Conservation (phyloP, 2,888 invertebrate species). For the Bombylius major region DNA sequence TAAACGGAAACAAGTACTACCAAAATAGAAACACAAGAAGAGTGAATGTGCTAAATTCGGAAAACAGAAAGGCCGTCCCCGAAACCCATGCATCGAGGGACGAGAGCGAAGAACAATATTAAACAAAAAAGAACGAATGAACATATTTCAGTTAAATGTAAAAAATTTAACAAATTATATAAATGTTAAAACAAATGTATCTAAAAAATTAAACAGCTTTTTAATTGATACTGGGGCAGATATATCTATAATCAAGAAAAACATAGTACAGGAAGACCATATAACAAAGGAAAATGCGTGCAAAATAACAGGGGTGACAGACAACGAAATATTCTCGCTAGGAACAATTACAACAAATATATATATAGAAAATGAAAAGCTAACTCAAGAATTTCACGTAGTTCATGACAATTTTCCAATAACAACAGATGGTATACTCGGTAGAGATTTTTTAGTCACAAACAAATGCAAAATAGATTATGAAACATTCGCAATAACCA, state of each 20-base stretch:
- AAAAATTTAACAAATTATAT: neutral
- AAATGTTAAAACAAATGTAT: neutral
- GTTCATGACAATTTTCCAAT: too few relatives aligned
- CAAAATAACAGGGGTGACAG: too few relatives aligned
- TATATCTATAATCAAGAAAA: neutral
- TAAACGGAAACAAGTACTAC: too few relatives aligned
- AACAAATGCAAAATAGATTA: conserved; percentile 2
- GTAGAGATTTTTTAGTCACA: neutral
- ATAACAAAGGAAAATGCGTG: too few relatives aligned
- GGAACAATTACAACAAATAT: too few relatives aligned
- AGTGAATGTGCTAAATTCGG: too few relatives aligned
- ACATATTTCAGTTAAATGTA: neutral
- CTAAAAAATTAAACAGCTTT: neutral
- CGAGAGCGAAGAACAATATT: neutral
- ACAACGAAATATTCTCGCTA: too few relatives aligned
- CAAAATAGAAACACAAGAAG: too few relatives aligned
- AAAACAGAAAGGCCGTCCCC: too few relatives aligned
- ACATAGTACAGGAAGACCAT: too few relatives aligned
- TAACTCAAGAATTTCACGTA: too few relatives aligned
- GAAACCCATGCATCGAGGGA: neutral
- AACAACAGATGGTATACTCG: conserved; percentile 4
- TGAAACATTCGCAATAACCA: conserved; percentile 1
- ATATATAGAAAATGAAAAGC: too few relatives aligned
- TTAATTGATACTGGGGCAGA: neutral
- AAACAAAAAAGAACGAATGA: neutral